Conservation (phyloP, 2,888 invertebrate species). For the Drosophila subsilvestris region DNA sequence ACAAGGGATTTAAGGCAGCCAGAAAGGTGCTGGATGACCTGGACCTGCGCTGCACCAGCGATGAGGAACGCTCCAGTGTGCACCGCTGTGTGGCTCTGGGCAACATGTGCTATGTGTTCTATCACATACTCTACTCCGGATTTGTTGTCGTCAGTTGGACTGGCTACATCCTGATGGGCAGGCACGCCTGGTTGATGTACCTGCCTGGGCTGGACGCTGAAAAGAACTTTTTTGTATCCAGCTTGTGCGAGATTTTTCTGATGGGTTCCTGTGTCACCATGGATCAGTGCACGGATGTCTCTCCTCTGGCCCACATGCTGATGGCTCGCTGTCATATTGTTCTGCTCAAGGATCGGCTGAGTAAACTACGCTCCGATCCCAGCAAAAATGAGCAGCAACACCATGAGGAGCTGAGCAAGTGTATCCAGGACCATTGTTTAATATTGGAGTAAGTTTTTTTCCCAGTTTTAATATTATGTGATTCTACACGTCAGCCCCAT, state of each 20-base stretch:
- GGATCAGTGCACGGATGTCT: conserved; percentile 49
- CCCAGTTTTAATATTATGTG: not conserved
- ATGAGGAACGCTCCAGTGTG: conserved; percentile 22
- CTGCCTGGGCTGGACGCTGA: conserved; percentile 17
- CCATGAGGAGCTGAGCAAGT: conserved; percentile 45
- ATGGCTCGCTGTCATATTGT: conserved; percentile 43
- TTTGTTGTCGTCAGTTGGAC: conserved; percentile 16
- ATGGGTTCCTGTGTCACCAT: conserved; percentile 43
- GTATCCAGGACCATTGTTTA: conserved; percentile 51
- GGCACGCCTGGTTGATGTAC: conserved; percentile 23
- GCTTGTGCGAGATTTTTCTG: conserved; percentile 25
- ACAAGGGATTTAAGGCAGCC: conserved; percentile 37
- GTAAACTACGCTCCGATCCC: conserved; percentile 37
- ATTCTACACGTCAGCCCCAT: not conserved
- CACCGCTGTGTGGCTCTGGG: conserved; percentile 34
- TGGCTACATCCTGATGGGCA: not conserved
- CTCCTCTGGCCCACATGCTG: conserved; percentile 49
- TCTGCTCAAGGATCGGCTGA: conserved; percentile 45
- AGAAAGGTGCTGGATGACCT: conserved; percentile 42
- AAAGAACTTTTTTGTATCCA: conserved; percentile 34
- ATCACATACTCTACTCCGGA: conserved; percentile 21
- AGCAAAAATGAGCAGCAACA: conserved; percentile 29
- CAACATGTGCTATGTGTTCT: conserved; percentile 35
- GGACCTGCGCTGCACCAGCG: conserved; percentile 40
- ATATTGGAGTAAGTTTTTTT: conserved; percentile 50